A percentile compares a stretch with the other conserved stretches of the same genome.
Conservation (phyloP, 2,113 vertebrate species). For the Catharus bicknelli region DNA sequence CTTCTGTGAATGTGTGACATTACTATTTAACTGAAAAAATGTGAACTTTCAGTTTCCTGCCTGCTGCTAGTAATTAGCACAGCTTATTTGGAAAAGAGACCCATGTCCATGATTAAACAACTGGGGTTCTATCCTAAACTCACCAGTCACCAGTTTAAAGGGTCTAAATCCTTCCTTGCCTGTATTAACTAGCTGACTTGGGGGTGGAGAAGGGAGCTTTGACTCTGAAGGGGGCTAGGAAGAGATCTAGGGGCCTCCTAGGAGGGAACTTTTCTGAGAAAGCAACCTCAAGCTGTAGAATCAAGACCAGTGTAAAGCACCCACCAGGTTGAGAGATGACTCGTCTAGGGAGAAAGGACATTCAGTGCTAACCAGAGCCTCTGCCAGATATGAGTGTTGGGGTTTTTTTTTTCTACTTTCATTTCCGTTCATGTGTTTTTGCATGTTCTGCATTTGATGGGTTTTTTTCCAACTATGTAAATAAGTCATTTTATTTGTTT, state of each 20-base stretch:
- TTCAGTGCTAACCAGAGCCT: background rate
- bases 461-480: background rate
- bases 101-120: background rate
- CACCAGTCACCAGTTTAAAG: background rate
- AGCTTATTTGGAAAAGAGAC: background rate
- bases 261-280: background rate
- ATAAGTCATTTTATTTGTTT: background rate
- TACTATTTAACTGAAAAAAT: background rate
- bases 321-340: background rate
- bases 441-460: background rate
- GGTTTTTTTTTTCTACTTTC: background rate
- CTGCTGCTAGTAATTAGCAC: background rate
- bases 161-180: background rate
- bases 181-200: background rate
- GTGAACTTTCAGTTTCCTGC: background rate
- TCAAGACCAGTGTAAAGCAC: background rate
- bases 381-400: background rate
- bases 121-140: background rate
- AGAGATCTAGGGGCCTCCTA: background rate
- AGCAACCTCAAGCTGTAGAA: background rate
- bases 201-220: background rate
- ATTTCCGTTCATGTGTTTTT: background rate
- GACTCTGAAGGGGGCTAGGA: background rate
- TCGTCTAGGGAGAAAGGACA: background rate
- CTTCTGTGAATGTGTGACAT: background rate